Evolutionary conservation across 2,888 invertebrate species (phyloP), one percentile per base, ranked within the genome.

Genomic region (Phortica magna): DNA sequence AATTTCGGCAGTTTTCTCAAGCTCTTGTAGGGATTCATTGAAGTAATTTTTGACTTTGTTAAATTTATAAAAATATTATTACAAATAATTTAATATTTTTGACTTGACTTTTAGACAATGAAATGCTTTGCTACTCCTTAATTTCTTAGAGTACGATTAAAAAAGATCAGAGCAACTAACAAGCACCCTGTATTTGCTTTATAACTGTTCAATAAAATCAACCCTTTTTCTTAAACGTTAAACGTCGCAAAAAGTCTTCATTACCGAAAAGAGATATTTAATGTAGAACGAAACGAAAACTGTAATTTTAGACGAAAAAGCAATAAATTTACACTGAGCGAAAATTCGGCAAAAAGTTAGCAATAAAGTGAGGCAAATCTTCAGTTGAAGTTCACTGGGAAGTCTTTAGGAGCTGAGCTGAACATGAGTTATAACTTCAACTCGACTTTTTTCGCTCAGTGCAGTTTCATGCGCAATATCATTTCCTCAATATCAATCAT

Each of bases 401-500:
- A 31, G 31, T 31, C 31, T 31, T 3, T 31, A 31, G 3, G 31
- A 31, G 31, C 31, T 31, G 31, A 31, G 31, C 31, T 31, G 31
- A 31, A 31, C 3, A 2, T 31, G 31, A 31, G 31, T 31, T 31
- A 31, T 3, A 31, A 31, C 3, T 31, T 22, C 10, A 42, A 57
- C 17, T 48, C 48, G 5, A 48, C 2, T 48, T 48, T 12, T 14
- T 48, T 48, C 48, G 14, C 39, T 55, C 55, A 71, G 70, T 71
- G 70, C 31, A 71, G 7, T 59, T 19, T 17, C 19, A 70, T 82
- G 80, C 86, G 76, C 83, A 88, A 79, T 76, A 75, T 79, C 78
- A 87, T 83, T 88, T 89, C 87, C 87, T 83, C 84, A 87, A 88
- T 84, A 85, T 88, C 82, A 86, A 87, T 86, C 85, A 87, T 87